phyloP scores from a whole-genome alignment of 2,113 vertebrate genomes.

The Sinocyclocheilus grahami region DNA sequence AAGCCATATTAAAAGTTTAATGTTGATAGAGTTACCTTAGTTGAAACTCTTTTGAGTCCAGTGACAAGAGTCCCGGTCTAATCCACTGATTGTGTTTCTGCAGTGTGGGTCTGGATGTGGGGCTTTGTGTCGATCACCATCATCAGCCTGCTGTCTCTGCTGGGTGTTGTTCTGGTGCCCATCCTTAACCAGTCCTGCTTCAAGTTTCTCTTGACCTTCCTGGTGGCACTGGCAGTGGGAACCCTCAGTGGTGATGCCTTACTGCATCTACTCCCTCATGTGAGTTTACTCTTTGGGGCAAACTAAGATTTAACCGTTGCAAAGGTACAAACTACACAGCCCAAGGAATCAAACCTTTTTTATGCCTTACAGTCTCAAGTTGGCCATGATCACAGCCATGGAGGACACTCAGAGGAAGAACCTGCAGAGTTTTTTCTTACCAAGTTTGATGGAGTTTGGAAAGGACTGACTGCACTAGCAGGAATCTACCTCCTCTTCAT shows the following conservation, averaged over 20 bases:
- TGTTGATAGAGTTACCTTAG: background rate
- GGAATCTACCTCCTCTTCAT: slow-evolving; percentile 98
- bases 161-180: slow-evolving; percentile 93
- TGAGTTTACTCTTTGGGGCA: slow-evolving; percentile 70
- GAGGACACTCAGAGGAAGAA: slow-evolving; percentile 11
- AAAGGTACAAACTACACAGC: background rate
- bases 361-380: slow-evolving; percentile 83
- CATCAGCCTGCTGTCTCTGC: slow-evolving; percentile 96
- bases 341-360: background rate
- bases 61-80: background rate
- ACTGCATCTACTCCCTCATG: slow-evolving; percentile 95
- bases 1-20: background rate
- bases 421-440: slow-evolving; percentile 66
- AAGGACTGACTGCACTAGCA: slow-evolving; percentile 90
- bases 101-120: slow-evolving; percentile 94
- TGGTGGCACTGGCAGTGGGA: slow-evolving; percentile 96
- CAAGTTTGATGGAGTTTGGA: slow-evolving; percentile 91
- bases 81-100: slow-evolving; percentile 29
- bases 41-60: background rate
- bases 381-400: slow-evolving; percentile 83
- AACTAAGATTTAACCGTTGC: background rate
- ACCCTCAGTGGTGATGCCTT: slow-evolving; percentile 97
- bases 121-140: slow-evolving; percentile 97
- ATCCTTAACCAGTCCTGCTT: slow-evolving; percentile 98
- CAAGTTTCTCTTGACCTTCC: slow-evolving; percentile 98